Evolutionary conservation across 2,797 vertebrate species (phyloP), one percentile per base, ranked within the genome.

Genomic region (Manis javanica): DNA sequence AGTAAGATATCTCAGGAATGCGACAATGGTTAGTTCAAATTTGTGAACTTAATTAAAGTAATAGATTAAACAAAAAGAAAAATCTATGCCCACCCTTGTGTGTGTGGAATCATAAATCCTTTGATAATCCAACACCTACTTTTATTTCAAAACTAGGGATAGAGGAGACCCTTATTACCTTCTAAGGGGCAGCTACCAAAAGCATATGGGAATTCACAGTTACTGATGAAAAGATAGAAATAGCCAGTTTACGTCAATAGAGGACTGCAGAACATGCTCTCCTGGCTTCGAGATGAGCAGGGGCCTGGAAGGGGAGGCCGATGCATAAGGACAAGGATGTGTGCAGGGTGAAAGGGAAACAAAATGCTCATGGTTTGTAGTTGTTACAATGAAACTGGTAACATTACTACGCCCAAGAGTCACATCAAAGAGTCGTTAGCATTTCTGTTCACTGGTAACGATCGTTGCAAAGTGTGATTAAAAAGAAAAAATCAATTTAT

Each of bases 31-130:
- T 72, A 3, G 26, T 78, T 77, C 42, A 61, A 29, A 26, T 19
- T 2, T 34, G 55, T 34, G 75, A 24, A 69, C n/a, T 96, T 92
- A 61, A 79, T 42, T 88, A 55, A n/a, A n/a, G 16, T 29, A 64
- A 64, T 2, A 42, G 63, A 49, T n/a, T 29, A 87, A 84, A 75
- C 26, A 69, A 71, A 84, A 75, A 46, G 39, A 77, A 88, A 55
- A 89, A 24, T 34, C 46, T 23, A 53, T 15, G 75, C 53, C 53
- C 9, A 31, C 23, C n/a, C 72, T 9, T 83, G 7, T 46, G 61
- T 19, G 12, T 49, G 23, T 4, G 59, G 24, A 61, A 68, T 71
- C 49, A 53, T 34, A 31, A 85, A 71, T 23, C 16, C 5, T 75
- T 23, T 55, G 15, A 75, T 87, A 57, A 24, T 7, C 66, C 2